These are phyloP conservation scores for Cecidostiba fungosa DNA, from an alignment of 2,888 invertebrate genomes.

Conservation along the genomic window DNA sequence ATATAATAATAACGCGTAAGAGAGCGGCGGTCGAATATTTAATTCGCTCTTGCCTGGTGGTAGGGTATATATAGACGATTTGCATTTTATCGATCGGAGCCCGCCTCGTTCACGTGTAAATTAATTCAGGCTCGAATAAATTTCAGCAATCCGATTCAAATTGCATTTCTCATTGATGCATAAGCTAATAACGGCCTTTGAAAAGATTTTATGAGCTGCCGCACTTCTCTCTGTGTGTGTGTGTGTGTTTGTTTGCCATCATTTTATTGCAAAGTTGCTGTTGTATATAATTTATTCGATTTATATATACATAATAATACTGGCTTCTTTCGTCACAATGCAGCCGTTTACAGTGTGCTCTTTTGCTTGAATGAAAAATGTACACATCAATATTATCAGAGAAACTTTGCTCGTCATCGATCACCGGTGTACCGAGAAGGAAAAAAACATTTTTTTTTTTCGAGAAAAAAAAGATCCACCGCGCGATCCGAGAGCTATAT, in stretches of 20 bases:
- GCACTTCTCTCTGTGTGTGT: too few species aligned
- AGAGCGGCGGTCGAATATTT: neutral
- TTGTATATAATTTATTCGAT: neutral
- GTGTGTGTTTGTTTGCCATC: too few species aligned
- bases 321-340: neutral
- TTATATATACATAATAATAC: neutral
- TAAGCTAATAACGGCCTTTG: conserved; percentile 30
- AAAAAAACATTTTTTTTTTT: neutral
- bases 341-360: too few species aligned
- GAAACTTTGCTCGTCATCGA: neutral
- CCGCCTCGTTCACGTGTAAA: conserved; percentile 11
- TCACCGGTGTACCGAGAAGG: neutral
- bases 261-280: neutral
- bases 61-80: neutral
- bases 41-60: neutral
- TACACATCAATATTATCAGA: neutral
- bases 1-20: neutral
- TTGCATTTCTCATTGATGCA: conserved; percentile 16
- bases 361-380: neutral
- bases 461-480: neutral
- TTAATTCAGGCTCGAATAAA: conserved; percentile 27
- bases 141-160: conserved; percentile 19
- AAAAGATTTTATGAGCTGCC: conserved; percentile 14
- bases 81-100: conserved; percentile 22
- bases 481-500: neutral